Percentiles rank a stretch among this genome's conserved stretches.
phyloP scores from a whole-genome alignment of 2,797 vertebrate species.

The Enteromius treurensis region DNA sequence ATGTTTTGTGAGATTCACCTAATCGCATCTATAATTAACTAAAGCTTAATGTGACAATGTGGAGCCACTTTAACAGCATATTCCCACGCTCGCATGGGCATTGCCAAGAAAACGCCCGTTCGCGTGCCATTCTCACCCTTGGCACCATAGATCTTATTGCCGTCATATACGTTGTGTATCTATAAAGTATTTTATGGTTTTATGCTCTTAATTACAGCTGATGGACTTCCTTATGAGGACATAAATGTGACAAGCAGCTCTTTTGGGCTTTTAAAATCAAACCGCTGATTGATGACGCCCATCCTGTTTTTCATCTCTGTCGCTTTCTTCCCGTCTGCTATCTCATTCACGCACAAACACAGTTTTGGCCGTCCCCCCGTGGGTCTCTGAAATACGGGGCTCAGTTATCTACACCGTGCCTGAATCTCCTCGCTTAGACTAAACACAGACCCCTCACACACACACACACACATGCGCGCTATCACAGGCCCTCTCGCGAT shows the following conservation, averaged over 20 bases:
- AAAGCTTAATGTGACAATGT: background rate
- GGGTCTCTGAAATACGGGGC: slow-evolving; percentile 50
- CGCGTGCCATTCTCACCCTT: slow-evolving; percentile 41
- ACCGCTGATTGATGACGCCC: slow-evolving; percentile 30
- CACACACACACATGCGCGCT: slow-evolving; percentile 28
- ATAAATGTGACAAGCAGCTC: slow-evolving; percentile 12
- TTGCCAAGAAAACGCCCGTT: slow-evolving; percentile 31
- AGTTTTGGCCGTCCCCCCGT: slow-evolving; percentile 40
- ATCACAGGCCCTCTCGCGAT: slow-evolving; percentile 57
- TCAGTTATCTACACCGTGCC: slow-evolving; percentile 53
- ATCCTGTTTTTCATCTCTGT: slow-evolving; percentile 22
- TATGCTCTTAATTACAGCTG: slow-evolving; percentile 45
- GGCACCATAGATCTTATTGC: slow-evolving; percentile 26
- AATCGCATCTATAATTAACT: background rate
- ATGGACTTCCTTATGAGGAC: slow-evolving; percentile 47
- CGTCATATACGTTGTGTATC: slow-evolving; percentile 5
- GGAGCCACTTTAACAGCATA: background rate
- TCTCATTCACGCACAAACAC: slow-evolving; percentile 48
- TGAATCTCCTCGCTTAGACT: slow-evolving; percentile 57
- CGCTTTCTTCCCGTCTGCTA: slow-evolving; percentile 23
- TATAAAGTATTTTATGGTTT: slow-evolving; percentile 47
- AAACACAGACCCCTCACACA: slow-evolving; percentile 55
- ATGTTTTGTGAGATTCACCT: background rate
- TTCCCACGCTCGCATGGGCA: background rate
- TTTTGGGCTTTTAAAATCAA: slow-evolving; percentile 8